Base-by-base conservation (phyloP, 2,888 invertebrate genomes). In the Heliconius ismenius region DNA sequence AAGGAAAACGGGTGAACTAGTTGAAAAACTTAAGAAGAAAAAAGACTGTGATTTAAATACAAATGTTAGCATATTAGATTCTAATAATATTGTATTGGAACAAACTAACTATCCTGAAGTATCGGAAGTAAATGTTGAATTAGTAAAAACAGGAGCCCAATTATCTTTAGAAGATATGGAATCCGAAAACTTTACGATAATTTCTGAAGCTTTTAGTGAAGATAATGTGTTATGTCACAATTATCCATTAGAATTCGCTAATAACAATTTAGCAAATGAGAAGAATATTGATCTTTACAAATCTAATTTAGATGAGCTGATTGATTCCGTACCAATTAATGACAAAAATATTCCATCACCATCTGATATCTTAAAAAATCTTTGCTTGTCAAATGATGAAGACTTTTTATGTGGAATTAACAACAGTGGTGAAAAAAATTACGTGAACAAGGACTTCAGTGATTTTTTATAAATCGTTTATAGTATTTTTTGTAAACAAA, bases 301-400 rank as follows among this genome's bases (percentile, higher is more conserved):
- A 89, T 80, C 93, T 18, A 86, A 88, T 62, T 85, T 91, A 77
- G 89, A 90, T 89, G 83, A 90, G 73, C 79, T 92, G 36, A 91
- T 90, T 69, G 87, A 89, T 60, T 85, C 86, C 10, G 86, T 91
- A 79, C 87, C 89, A 43, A 81, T 83, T 69, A 86, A 92, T 75
- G 90, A 95, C 67, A 95, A 95, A 80, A 95, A 94, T 86, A 87
- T 95, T 24, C 95, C 95, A 76, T 96, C 96, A 4, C 96, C 97
- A 15, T 95, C 96, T 49, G 95, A 95, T 83, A 95, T 96, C 81
- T 91, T 96, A 79, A 95, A 95, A 88, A 96, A 96, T 81, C 90
- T 96, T 81, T 95, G 95, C 81, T 90, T 96, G 72, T 95, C 92
- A 2, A 91, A 88, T 76, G 92, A 96, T 86, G 90, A 93, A 32